Evolutionary conservation across 2,113 vertebrate species (phyloP), one percentile per base, ranked within the genome.

Genomic region (Dipodomys stephensi): DNA sequence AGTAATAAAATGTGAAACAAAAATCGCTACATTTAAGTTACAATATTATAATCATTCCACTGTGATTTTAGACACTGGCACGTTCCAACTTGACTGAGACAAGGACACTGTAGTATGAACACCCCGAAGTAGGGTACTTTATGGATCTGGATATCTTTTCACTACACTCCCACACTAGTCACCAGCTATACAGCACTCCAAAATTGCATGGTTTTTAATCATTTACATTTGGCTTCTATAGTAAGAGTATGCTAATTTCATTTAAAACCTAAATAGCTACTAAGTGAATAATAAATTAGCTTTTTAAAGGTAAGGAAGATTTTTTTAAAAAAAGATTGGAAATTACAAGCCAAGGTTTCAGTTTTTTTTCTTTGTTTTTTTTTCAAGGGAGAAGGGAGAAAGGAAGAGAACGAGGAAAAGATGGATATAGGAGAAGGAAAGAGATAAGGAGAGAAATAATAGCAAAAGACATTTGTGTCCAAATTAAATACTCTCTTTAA

Each of bases 161-260:
- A 57, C 53, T 57, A 13, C 15, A 57, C 88, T 87, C 85, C 91
- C 10, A 79, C 44, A 93, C 32, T 92, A 91, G 2, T 91, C 94
- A 69, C 32, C 60, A 94, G 39, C 35, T 46, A 87, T 60, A 67
- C 15, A 91, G 53, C 87, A 92, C 62, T 89, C 39, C 27, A 85
- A 94, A 97, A 82, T 28, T 69, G 12, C 67, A 69, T 1, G 25
- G 27, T 6, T 49, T 53, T 2, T 95, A 91, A 87, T n/a, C 88
- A 11, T 91, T 93, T 93, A 90, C 60, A 88, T 88, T 96, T 95
- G 80, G 85, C 97, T 96, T 95, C 68, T 60, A 89, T 7, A 85
- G 32, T 32, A 57, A 92, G 16, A 72, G 30, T 71, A 74, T 39
- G 20, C 22, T 62, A 91, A 90, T 91, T 96, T 95, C 92, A 78